A percentile compares a stretch with the other conserved stretches of the same genome.
Conservation (phyloP, 1,140 invertebrate species). For the Nylanderia fulva region DNA sequence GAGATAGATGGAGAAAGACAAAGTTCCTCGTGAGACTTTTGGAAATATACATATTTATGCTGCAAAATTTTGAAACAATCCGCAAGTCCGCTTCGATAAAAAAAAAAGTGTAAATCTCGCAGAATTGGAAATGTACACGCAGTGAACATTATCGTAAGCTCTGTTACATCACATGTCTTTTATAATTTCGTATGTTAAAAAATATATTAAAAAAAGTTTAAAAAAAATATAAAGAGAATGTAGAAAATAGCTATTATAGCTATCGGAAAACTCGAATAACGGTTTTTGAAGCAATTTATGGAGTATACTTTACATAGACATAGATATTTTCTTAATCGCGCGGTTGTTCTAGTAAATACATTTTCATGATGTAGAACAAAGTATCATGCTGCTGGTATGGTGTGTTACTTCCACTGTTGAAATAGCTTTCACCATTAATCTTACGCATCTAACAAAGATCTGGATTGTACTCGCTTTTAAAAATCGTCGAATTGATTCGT, state of each 20-base stretch:
- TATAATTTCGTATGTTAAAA: no score
- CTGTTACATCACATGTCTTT: not conserved
- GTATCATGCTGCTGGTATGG: not conserved
- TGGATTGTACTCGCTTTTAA: not conserved
- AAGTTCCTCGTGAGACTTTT: not conserved
- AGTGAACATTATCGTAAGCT: no score
- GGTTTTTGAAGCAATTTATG: not conserved
- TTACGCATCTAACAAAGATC: not conserved
- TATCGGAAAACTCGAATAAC: not conserved
- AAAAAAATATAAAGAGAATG: no score
- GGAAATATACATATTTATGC: conserved; percentile 1
- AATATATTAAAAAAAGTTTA: no score
- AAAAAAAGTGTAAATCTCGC: not conserved
- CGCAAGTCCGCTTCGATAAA: not conserved
- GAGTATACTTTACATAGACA: not conserved
- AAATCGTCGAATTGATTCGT: not conserved
- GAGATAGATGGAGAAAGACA: not conserved
- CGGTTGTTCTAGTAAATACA: not conserved
- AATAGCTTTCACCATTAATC: conserved; percentile 2
- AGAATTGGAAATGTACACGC: not conserved
- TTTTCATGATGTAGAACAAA: conserved; percentile 11
- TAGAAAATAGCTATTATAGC: not conserved
- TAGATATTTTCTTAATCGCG: not conserved
- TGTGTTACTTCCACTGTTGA: not conserved
- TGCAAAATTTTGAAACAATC: not conserved